Evolutionary conservation across 2,888 invertebrate species (phyloP).

Genomic region (Cosmia pyralina): DNA sequence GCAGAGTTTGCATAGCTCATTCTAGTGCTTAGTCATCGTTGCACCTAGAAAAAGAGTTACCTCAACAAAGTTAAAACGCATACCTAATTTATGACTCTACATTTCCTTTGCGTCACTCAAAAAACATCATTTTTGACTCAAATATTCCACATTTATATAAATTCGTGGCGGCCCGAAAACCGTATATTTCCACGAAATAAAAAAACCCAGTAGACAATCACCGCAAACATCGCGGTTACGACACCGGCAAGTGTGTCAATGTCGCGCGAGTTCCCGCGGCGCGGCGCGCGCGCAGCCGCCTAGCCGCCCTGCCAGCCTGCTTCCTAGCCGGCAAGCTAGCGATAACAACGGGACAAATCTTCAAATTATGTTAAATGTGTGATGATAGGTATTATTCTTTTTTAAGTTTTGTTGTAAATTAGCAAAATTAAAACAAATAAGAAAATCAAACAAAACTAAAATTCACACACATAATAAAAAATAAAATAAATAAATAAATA

Average conservation of each 20-base stretch:
- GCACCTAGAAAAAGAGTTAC: slow-evolving; percentile 19
- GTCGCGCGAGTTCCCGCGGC: slow-evolving; percentile 72
- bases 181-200: slow-evolving; percentile 67
- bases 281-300: slow-evolving; percentile 72
- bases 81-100: slow-evolving; percentile 25
- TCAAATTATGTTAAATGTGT: neutral
- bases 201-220: slow-evolving; percentile 75
- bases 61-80: slow-evolving; percentile 1
- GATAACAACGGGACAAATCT: slow-evolving; percentile 13
- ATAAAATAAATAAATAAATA: too few species aligned
- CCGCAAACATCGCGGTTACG: slow-evolving; percentile 78
- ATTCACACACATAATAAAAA: too few species aligned
- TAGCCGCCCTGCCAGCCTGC: slow-evolving; percentile 67
- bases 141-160: slow-evolving; percentile 38
- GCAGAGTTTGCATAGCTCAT: slow-evolving; percentile 39
- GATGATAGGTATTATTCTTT: neutral
- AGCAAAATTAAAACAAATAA: neutral
- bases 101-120: slow-evolving; percentile 35
- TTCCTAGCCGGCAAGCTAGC: slow-evolving; percentile 40
- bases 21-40: slow-evolving; percentile 45
- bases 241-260: slow-evolving; percentile 83
- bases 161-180: slow-evolving; percentile 46
- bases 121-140: slow-evolving; percentile 18
- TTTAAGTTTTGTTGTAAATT: neutral
- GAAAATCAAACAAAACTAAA: neutral